These are phyloP conservation scores for Phasianus colchicus DNA, from an alignment of 2,113 vertebrate species.

Conservation along the genomic window DNA sequence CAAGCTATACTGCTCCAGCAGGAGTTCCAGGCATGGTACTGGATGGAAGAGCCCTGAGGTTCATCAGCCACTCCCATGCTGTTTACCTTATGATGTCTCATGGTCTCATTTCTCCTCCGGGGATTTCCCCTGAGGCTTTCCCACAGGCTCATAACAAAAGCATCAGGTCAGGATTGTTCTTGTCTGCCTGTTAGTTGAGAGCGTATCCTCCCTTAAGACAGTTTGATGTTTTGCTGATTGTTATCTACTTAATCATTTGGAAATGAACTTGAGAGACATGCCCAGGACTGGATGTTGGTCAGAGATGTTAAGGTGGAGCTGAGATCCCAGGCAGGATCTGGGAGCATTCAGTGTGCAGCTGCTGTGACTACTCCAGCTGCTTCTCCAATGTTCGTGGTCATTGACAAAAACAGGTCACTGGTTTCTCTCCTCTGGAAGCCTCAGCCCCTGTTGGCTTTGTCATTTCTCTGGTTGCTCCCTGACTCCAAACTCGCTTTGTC, in stretches of 20 bases:
- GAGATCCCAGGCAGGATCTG: background rate
- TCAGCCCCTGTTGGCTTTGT: conserved; percentile 4
- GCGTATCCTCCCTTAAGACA: background rate
- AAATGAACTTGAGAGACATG: background rate
- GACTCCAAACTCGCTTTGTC: background rate
- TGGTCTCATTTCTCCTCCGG: background rate
- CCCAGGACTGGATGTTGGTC: background rate
- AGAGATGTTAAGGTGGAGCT: background rate
- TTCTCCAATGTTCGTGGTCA: fast-evolving
- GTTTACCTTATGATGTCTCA: background rate
- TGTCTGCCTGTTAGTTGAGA: background rate
- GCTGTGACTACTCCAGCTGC: background rate
- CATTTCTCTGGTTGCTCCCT: background rate
- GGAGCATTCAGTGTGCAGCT: background rate
- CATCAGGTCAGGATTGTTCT: background rate
- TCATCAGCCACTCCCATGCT: background rate
- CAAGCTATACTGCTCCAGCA: background rate
- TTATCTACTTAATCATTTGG: background rate
- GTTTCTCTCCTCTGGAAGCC: background rate
- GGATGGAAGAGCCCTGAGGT: background rate
- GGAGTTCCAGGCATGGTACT: background rate
- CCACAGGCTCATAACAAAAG: background rate
- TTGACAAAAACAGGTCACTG: background rate
- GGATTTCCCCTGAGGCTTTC: background rate
- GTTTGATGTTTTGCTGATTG: background rate